Evolutionary conservation across 1,140 invertebrate genomes (phyloP).

Genomic region (Trialeurodes vaporariorum): DNA sequence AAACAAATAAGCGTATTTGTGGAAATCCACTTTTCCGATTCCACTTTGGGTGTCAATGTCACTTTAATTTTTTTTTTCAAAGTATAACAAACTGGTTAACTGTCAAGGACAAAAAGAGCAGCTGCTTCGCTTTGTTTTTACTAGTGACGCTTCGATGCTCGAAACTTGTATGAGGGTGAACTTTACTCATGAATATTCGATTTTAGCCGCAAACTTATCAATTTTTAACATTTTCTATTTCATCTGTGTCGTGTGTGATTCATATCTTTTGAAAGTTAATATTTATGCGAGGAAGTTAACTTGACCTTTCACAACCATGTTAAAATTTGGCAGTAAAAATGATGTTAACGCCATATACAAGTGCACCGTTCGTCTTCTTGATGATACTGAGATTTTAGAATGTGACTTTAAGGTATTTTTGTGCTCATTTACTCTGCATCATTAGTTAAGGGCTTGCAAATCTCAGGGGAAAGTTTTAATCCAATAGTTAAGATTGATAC

Average conservation of each 20-base stretch:
- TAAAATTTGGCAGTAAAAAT: slow-evolving; percentile 65
- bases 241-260: too few species aligned
- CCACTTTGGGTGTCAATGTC: too few species aligned
- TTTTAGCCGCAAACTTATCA: not conserved
- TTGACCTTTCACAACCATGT: slow-evolving; percentile 38
- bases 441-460: too few species aligned
- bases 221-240: not conserved
- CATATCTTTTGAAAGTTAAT: too few species aligned
- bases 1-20: too few species aligned
- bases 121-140: not conserved
- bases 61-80: too few species aligned
- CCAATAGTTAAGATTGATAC: too few species aligned
- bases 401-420: slow-evolving; percentile 95
- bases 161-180: not conserved
- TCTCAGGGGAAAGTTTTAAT: too few species aligned
- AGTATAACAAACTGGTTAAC: not conserved
- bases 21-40: too few species aligned
- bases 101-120: not conserved
- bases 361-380: slow-evolving; percentile 84
- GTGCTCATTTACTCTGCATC: too few species aligned
- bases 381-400: slow-evolving; percentile 88
- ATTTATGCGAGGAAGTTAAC: slow-evolving; percentile 5
- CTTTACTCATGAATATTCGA: not conserved
- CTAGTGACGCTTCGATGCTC: not conserved
- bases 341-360: slow-evolving; percentile 79